phyloP scores from a whole-genome alignment of 2,113 vertebrate species.

The Chloropsis cyanopogon region DNA sequence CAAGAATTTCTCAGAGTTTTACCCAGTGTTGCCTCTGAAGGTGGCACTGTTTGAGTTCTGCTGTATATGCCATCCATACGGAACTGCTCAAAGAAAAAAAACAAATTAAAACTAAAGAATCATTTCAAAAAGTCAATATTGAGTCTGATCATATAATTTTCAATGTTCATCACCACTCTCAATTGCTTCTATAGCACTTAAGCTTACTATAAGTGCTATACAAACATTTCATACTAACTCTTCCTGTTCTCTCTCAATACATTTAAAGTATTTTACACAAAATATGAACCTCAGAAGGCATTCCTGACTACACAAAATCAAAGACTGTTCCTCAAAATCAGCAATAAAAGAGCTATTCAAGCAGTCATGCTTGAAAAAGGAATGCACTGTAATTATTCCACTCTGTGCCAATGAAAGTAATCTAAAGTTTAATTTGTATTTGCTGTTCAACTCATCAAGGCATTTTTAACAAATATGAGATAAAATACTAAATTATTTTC shows the following conservation, averaged over 20 bases:
- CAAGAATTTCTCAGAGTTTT: neutral
- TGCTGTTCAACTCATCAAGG: neutral
- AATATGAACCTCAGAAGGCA: neutral
- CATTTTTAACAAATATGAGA: neutral
- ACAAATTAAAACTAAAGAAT: neutral
- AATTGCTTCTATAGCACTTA: neutral
- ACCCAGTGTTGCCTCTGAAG: neutral
- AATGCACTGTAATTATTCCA: neutral
- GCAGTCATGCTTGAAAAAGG: neutral
- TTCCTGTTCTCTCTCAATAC: neutral
- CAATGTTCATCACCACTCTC: neutral
- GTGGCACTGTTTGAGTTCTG: neutral
- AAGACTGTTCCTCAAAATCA: neutral
- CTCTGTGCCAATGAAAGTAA: neutral
- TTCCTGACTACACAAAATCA: neutral
- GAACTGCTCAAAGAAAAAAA: neutral
- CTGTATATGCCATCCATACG: neutral
- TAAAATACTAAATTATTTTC: neutral
- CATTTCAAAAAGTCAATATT: neutral
- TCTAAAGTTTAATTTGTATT: neutral
- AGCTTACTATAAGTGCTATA: accelerated
- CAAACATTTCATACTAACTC: neutral
- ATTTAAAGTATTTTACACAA: neutral
- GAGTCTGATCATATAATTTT: neutral
- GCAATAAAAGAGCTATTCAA: neutral